A percentile compares a stretch with the other conserved stretches of the same genome.
These are phyloP conservation scores for Elaeidobius kamerunicus DNA, from an alignment of 2,888 invertebrate genomes.

Conservation along the genomic window DNA sequence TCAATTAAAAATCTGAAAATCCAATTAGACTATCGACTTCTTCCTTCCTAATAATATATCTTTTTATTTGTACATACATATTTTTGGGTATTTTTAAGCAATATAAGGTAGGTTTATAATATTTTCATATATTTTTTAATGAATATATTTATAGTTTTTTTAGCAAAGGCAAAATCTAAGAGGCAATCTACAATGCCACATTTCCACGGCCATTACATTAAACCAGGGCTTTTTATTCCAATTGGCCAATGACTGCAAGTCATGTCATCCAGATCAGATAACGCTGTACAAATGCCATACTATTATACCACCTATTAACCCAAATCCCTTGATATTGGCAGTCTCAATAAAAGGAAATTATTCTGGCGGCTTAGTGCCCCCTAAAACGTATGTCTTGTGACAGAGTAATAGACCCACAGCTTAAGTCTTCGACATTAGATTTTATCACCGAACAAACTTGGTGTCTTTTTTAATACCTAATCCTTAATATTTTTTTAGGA, in stretches of 20 bases:
- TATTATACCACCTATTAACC: slow-evolving; percentile 21
- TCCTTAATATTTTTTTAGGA: slow-evolving; percentile 2
- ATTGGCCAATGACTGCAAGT: neutral
- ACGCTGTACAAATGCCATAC: slow-evolving; percentile 2
- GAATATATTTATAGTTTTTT: too few species aligned
- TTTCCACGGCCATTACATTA: too few species aligned
- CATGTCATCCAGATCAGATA: slow-evolving; percentile 2
- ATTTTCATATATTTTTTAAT: too few species aligned
- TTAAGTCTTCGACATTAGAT: slow-evolving; percentile 40
- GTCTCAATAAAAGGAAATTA: slow-evolving; percentile 29
- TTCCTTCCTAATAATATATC: too few species aligned
- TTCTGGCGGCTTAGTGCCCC: slow-evolving; percentile 25
- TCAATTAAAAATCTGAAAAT: too few species aligned
- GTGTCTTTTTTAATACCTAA: slow-evolving; percentile 33
- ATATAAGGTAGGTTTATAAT: too few species aligned
- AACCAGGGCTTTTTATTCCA: neutral
- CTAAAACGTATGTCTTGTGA: slow-evolving; percentile 22
- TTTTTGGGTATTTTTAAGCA: too few species aligned
- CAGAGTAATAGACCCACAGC: slow-evolving; percentile 29
- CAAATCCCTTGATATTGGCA: slow-evolving; percentile 29
- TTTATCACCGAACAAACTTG: slow-evolving; percentile 40
- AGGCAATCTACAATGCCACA: too few species aligned
- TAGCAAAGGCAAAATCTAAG: too few species aligned
- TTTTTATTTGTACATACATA: too few species aligned
- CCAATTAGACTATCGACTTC: too few species aligned